Evolutionary conservation across 1,140 invertebrate species (phyloP).

Genomic region (Zaprionus lachaisei): DNA sequence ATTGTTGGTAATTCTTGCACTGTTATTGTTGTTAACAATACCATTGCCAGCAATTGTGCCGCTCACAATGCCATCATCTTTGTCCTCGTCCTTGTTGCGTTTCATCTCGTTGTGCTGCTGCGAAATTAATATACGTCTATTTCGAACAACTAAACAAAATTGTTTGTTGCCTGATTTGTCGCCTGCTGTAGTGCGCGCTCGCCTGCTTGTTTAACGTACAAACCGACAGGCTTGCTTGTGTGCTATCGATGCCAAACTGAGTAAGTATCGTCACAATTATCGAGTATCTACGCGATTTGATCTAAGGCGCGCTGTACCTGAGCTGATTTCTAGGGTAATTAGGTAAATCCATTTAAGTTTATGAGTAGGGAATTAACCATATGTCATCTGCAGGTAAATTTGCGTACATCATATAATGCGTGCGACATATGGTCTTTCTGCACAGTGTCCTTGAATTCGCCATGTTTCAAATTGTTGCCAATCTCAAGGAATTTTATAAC

Average conservation of each 20-base stretch:
- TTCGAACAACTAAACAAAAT: constrained; percentile 44
- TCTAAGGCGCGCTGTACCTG: not conserved
- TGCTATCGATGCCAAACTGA: constrained; percentile 36
- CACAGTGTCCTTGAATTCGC: not conserved
- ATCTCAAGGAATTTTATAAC: too few relatives aligned
- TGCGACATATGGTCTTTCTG: not conserved
- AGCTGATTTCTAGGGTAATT: not conserved
- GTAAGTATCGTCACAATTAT: constrained; percentile 19
- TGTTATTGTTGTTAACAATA: constrained; percentile 15
- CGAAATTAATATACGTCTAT: not conserved
- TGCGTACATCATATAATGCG: not conserved
- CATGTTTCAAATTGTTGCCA: not conserved
- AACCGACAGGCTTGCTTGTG: constrained; percentile 23
- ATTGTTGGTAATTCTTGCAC: constrained; percentile 11
- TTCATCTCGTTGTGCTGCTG: constrained; percentile 46
- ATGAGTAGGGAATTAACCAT: not conserved
- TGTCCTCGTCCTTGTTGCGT: constrained; percentile 57
- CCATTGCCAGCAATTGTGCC: not conserved
- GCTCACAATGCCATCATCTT: constrained; percentile 28
- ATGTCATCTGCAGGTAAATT: not conserved
- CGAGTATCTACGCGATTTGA: not conserved
- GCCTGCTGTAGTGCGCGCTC: constrained; percentile 37
- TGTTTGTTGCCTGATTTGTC: constrained; percentile 36
- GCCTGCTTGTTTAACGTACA: constrained; percentile 48
- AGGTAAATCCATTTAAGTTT: not conserved